phyloP scores from a whole-genome alignment of 2,888 invertebrate genomes.

The Pharmacophagus antenor region DNA sequence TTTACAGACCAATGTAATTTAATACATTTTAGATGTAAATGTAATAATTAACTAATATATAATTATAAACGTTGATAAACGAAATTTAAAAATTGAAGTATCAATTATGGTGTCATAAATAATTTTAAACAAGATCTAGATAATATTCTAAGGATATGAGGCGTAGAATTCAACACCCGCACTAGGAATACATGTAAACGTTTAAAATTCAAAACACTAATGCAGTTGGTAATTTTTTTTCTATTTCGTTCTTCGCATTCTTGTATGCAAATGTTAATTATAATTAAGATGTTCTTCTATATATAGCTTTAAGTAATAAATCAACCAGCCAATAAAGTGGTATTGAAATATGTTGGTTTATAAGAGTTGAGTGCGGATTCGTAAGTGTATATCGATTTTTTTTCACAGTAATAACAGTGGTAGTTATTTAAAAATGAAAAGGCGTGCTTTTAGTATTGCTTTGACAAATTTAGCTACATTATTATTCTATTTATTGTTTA shows the following conservation, averaged over 20 bases:
- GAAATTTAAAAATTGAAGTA: too few species aligned
- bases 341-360: background rate
- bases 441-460: background rate
- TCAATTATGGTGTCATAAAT: too few species aligned
- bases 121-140: too few species aligned
- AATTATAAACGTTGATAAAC: too few species aligned
- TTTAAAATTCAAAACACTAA: conserved; percentile 18
- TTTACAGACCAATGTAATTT: too few species aligned
- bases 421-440: background rate
- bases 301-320: conserved; percentile 10
- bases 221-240: background rate
- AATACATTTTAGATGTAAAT: too few species aligned
- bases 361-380: background rate
- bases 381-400: background rate
- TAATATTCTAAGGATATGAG: too few species aligned
- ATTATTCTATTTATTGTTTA: background rate
- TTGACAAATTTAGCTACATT: conserved; percentile 8
- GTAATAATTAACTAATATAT: too few species aligned
- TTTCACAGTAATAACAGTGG: background rate
- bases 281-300: conserved; percentile 17
- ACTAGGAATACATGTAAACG: conserved; percentile 6
- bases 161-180: too few species aligned
- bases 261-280: conserved; percentile 7
- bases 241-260: conserved; percentile 5
- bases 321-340: conserved; percentile 5